These are phyloP conservation scores for Drepana falcataria DNA, from an alignment of 2,888 invertebrate species.

Conservation along the genomic window DNA sequence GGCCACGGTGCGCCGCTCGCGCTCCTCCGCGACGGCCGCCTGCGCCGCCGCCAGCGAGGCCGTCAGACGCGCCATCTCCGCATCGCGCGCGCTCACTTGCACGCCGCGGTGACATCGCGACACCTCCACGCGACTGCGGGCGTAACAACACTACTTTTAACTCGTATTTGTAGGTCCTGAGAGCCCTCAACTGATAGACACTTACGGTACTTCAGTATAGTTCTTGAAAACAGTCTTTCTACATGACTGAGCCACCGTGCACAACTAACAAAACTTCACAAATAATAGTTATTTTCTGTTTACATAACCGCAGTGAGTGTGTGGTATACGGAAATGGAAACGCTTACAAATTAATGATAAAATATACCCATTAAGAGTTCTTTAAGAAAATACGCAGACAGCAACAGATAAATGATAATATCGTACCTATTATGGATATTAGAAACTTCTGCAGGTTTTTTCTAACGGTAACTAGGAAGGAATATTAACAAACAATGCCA, in stretches of 20 bases:
- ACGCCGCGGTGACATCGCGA: conserved; percentile 77
- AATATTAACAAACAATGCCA: neutral
- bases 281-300: neutral
- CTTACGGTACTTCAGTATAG: too few relatives aligned
- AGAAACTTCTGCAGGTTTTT: neutral
- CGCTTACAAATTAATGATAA: neutral
- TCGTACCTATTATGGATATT: neutral
- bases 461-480: conserved; percentile 4
- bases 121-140: conserved; percentile 51
- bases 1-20: conserved; percentile 74
- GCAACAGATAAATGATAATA: neutral
- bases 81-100: conserved; percentile 82
- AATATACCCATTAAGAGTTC: neutral
- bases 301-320: neutral
- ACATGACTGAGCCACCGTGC: too few relatives aligned
- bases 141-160: too few relatives aligned
- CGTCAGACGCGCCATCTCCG: conserved; percentile 80
- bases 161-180: too few relatives aligned
- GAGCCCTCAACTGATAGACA: too few relatives aligned
- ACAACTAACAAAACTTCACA: neutral
- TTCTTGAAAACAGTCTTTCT: too few relatives aligned
- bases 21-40: conserved; percentile 81
- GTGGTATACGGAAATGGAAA: neutral
- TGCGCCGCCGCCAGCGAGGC: conserved; percentile 77
- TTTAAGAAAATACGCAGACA: neutral